Evolutionary conservation across 1,140 invertebrate genomes (phyloP).

Genomic region (Nasonia longicornis): DNA sequence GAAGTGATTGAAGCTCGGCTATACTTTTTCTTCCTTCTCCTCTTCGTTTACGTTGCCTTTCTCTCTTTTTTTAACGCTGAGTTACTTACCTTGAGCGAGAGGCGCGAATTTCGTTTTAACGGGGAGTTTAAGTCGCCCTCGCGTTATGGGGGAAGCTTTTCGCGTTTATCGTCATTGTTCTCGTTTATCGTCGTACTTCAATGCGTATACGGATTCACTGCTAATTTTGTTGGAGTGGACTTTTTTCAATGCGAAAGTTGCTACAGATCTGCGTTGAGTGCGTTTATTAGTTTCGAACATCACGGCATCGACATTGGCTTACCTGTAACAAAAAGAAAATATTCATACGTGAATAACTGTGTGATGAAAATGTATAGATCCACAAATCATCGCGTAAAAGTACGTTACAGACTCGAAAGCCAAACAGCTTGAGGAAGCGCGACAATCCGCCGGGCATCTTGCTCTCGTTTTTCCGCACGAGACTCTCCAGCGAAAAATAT

Average conservation of each 20-base stretch:
- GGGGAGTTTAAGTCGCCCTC: background rate
- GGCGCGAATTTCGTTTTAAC: background rate
- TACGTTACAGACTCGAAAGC: background rate
- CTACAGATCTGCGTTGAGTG: no score
- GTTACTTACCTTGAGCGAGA: background rate
- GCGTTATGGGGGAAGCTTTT: background rate
- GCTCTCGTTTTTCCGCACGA: no score
- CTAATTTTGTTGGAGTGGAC: background rate
- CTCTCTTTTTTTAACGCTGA: background rate
- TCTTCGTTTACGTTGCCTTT: constrained; percentile 32
- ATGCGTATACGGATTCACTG: background rate
- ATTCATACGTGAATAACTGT: no score
- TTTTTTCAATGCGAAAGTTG: no score
- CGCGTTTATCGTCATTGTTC: background rate
- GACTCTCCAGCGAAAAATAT: background rate
- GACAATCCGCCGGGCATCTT: background rate
- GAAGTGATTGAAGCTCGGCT: constrained; percentile 22
- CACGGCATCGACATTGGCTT: no score
- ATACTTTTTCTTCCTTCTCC: background rate
- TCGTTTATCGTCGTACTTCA: background rate
- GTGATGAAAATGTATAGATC: background rate
- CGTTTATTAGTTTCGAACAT: no score
- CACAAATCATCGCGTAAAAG: background rate
- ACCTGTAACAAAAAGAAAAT: no score
- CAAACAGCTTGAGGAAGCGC: background rate